These are phyloP conservation scores for Ianthella basta DNA, from an alignment of 37 sponge, comb jelly and placozoan species.

Conservation along the genomic window DNA sequence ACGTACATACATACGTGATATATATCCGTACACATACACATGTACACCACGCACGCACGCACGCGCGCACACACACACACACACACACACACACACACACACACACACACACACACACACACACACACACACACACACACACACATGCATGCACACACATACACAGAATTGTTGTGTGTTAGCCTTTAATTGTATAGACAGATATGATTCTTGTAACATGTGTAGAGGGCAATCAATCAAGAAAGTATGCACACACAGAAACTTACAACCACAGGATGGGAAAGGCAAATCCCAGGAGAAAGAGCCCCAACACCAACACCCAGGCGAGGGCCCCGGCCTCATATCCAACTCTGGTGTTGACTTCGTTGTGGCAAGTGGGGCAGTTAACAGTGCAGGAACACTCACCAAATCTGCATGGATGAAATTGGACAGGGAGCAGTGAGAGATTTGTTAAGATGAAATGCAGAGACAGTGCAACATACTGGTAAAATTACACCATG, in stretches of 20 bases:
- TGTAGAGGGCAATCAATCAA: too few relatives aligned
- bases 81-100: too few relatives aligned
- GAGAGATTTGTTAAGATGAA: too few relatives aligned
- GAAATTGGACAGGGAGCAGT: too few relatives aligned
- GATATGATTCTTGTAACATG: neutral
- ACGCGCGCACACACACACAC: too few relatives aligned
- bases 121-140: slow-evolving; percentile 2
- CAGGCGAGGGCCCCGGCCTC: slow-evolving; percentile 66
- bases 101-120: slow-evolving; percentile 7
- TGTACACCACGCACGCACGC: too few relatives aligned
- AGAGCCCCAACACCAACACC: slow-evolving; percentile 53
- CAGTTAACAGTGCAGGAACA: neutral
- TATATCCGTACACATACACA: neutral
- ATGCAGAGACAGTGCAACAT: too few relatives aligned
- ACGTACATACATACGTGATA: too few relatives aligned
- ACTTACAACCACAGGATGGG: slow-evolving; percentile 1
- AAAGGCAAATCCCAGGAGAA: slow-evolving; percentile 38
- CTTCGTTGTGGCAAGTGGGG: slow-evolving; percentile 87
- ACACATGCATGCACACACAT: neutral
- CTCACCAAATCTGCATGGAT: neutral
- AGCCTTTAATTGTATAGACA: too few relatives aligned
- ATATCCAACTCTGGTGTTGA: slow-evolving; percentile 77
- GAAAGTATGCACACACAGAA: too few relatives aligned
- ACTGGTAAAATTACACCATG: too few relatives aligned
- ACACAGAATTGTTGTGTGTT: neutral